A percentile compares a stretch with the other conserved stretches of the same genome.
Conservation (phyloP, 2,797 vertebrate species). For the Acropternis orthonyx region DNA sequence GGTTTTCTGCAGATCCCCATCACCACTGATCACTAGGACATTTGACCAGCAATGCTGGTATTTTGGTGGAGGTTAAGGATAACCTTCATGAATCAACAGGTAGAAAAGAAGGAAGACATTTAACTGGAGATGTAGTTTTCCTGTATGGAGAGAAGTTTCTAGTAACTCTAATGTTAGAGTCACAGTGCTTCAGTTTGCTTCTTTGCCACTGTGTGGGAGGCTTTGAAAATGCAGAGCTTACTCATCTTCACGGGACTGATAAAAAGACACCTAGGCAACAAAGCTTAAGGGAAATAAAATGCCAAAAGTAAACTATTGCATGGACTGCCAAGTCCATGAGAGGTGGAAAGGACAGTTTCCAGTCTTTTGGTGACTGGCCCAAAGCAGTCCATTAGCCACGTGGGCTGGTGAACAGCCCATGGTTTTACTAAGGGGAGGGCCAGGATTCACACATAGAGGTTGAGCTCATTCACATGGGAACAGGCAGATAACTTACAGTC, state of each 20-base stretch:
- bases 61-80: neutral
- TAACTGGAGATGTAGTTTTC: neutral
- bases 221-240: constrained; percentile 56
- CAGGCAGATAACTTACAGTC: neutral
- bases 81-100: neutral
- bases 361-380: neutral
- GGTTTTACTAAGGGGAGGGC: neutral
- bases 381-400: neutral
- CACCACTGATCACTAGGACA: neutral
- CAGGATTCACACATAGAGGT: neutral
- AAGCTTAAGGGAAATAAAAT: constrained; percentile 38
- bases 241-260: constrained; percentile 59
- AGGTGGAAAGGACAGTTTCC: neutral
- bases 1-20: neutral
- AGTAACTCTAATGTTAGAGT: neutral
- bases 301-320: neutral
- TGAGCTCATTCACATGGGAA: neutral
- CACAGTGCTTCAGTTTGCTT: neutral
- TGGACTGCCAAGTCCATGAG: neutral
- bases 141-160: constrained; percentile 33
- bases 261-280: constrained; percentile 61
- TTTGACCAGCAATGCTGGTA: neutral
- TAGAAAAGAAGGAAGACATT: neutral
- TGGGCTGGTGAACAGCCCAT: neutral
- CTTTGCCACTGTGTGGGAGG: constrained; percentile 57